A percentile compares a stretch with the other conserved stretches of the same genome.
These are phyloP conservation scores for Trissonchulus latispiculum DNA, from an alignment of 2,888 invertebrate species.

Conservation along the genomic window DNA sequence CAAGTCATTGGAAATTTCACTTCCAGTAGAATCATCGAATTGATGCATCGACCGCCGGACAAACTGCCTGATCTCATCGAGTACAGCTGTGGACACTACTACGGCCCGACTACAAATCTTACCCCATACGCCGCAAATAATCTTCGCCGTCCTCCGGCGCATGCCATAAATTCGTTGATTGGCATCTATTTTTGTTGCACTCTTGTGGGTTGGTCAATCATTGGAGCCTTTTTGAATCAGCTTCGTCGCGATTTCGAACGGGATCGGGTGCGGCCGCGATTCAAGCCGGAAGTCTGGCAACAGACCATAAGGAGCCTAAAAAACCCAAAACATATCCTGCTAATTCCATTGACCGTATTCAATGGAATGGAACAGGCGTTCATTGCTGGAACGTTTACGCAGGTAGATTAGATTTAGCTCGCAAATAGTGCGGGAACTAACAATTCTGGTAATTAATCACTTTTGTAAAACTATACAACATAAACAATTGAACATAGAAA, in stretches of 20 bases:
- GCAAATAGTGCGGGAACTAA: too few relatives aligned
- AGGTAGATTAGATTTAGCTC: conserved; percentile 46
- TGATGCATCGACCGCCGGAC: conserved; percentile 12
- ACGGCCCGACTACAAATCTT: conserved; percentile 55
- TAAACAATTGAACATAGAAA: too few relatives aligned
- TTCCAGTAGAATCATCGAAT: conserved; percentile 55
- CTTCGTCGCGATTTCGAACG: conserved; percentile 60
- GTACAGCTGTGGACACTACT: conserved; percentile 49
- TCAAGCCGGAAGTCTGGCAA: conserved; percentile 31
- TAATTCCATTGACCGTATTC: conserved; percentile 89
- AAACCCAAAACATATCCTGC: conserved; percentile 77
- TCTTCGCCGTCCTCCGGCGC: conserved; percentile 66
- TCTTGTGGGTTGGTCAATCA: conserved; percentile 69
- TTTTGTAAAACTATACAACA: too few relatives aligned
- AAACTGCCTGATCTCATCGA: conserved; percentile 20
- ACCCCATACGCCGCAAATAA: conserved; percentile 29
- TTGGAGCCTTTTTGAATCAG: conserved; percentile 77
- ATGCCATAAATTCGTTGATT: conserved; percentile 66
- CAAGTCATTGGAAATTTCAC: conserved; percentile 92
- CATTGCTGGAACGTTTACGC: conserved; percentile 62
- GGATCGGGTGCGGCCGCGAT: conserved; percentile 27
- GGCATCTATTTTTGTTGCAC: conserved; percentile 80
- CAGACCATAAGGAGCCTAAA: conserved; percentile 77
- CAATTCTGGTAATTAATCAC: too few relatives aligned
- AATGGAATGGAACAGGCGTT: conserved; percentile 96